Percentiles rank a stretch among this genome's conserved stretches.
Evolutionary conservation across 2,888 invertebrate genomes (phyloP).

Genomic region (Ligdia adustata): DNA sequence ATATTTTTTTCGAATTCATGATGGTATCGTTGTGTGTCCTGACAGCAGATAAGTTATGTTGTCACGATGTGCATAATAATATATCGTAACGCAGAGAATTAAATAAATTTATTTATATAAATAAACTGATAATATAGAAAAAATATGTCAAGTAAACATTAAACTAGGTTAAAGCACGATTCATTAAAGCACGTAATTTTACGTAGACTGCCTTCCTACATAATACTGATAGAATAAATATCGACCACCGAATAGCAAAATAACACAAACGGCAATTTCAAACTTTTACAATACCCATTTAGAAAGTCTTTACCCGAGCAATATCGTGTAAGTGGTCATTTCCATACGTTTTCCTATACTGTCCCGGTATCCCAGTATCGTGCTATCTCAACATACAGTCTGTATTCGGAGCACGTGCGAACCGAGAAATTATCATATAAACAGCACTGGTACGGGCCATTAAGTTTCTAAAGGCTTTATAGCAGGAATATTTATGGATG

Average conservation of each 20-base stretch:
- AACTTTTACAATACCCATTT: slow-evolving; percentile 18
- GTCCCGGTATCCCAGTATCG: slow-evolving; percentile 19
- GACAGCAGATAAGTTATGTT: slow-evolving; percentile 7
- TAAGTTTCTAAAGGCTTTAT: slow-evolving; percentile 69
- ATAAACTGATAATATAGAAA: too few species aligned
- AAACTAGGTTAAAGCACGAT: too few species aligned
- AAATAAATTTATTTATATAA: too few species aligned
- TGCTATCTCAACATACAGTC: slow-evolving; percentile 19
- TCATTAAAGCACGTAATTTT: too few species aligned
- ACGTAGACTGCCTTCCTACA: too few species aligned
- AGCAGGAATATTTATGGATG: slow-evolving; percentile 71
- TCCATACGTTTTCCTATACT: slow-evolving; percentile 25
- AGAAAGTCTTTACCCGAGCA: slow-evolving; percentile 24
- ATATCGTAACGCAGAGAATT: too few species aligned
- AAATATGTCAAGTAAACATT: too few species aligned
- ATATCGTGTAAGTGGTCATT: slow-evolving; percentile 29
- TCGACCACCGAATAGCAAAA: slow-evolving; percentile 4
- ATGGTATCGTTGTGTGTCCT: slow-evolving; percentile 2
- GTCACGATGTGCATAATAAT: background rate
- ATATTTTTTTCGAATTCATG: slow-evolving; percentile 22
- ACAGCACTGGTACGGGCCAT: slow-evolving; percentile 64
- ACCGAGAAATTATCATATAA: slow-evolving; percentile 68
- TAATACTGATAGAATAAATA: too few species aligned
- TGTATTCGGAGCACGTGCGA: slow-evolving; percentile 47
- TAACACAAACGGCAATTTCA: slow-evolving; percentile 7